Evolutionary conservation across 1,140 invertebrate genomes (phyloP).

Genomic region (Patella vulgata): DNA sequence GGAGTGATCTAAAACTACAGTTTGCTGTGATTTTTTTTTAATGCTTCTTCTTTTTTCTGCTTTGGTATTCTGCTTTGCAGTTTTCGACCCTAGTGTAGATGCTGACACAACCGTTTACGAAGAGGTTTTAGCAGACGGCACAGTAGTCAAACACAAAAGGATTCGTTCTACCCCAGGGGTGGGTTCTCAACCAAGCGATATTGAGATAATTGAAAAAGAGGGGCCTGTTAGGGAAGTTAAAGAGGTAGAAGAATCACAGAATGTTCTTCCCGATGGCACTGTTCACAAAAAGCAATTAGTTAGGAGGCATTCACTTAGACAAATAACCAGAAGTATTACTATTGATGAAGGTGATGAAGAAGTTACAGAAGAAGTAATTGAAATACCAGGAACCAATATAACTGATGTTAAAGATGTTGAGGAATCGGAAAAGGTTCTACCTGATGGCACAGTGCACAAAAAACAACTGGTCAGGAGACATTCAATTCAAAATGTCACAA

Average conservation of each 20-base stretch:
- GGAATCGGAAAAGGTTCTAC: constrained; percentile 52
- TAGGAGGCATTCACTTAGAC: constrained; percentile 47
- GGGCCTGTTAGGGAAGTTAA: constrained; percentile 41
- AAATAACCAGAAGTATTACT: constrained; percentile 39
- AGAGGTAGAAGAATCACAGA: constrained; percentile 49
- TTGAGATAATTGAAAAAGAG: constrained; percentile 40
- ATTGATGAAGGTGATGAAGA: constrained; percentile 47
- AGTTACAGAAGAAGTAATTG: constrained; percentile 22
- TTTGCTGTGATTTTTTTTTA: no score
- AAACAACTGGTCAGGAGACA: constrained; percentile 41
- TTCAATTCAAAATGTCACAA: constrained; percentile 37
- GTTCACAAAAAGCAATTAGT: constrained; percentile 45
- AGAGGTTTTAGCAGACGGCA: constrained; percentile 55
- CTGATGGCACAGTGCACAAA: constrained; percentile 57
- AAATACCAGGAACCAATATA: background rate
- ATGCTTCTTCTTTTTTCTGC: no score
- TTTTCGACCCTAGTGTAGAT: constrained; percentile 41
- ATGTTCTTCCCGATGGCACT: constrained; percentile 58
- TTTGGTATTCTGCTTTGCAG: constrained; percentile 42
- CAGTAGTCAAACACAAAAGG: constrained; percentile 37
- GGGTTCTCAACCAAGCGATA: constrained; percentile 11
- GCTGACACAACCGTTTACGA: constrained; percentile 41
- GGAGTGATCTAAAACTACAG: no score
- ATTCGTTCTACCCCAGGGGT: constrained; percentile 21
- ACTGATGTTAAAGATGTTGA: constrained; percentile 42